Conservation (phyloP, 1,140 invertebrate species). For the Leptonema lineaticorne region DNA sequence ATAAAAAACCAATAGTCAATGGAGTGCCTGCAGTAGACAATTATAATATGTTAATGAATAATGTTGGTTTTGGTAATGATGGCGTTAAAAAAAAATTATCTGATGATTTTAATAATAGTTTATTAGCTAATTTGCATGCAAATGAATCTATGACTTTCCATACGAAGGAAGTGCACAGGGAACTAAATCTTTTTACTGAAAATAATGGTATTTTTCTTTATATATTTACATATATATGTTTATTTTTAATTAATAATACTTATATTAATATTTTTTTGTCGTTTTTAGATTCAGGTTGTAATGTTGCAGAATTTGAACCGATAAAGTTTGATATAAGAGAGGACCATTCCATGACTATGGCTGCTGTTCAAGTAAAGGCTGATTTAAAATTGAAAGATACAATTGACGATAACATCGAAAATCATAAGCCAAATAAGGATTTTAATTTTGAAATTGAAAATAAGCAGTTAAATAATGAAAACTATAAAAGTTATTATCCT, state of each 20-base stretch:
- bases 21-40: constrained; percentile 40
- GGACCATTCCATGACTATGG: constrained; percentile 61
- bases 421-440: background rate
- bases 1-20: constrained; percentile 39
- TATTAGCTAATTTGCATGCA: constrained; percentile 51
- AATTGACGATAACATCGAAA: background rate
- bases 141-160: constrained; percentile 59
- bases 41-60: constrained; percentile 45
- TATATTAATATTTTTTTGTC: constrained; percentile 7
- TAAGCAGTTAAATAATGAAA: background rate
- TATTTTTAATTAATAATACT: constrained; percentile 4
- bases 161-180: constrained; percentile 60
- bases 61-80: constrained; percentile 25
- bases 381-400: background rate
- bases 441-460: constrained; percentile 10
- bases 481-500: background rate
- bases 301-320: constrained; percentile 50
- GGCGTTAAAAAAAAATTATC: constrained; percentile 50
- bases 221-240: too few species aligned
- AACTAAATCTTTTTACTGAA: constrained; percentile 54
- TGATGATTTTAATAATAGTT: constrained; percentile 55
- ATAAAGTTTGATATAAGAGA: constrained; percentile 62
- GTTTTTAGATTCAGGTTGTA: constrained; percentile 47
- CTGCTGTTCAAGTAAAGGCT: constrained; percentile 33
- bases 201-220: constrained; percentile 46